Evolutionary conservation across 2,888 invertebrate species (phyloP).

Genomic region (Thysanoteuthis rhombus): DNA sequence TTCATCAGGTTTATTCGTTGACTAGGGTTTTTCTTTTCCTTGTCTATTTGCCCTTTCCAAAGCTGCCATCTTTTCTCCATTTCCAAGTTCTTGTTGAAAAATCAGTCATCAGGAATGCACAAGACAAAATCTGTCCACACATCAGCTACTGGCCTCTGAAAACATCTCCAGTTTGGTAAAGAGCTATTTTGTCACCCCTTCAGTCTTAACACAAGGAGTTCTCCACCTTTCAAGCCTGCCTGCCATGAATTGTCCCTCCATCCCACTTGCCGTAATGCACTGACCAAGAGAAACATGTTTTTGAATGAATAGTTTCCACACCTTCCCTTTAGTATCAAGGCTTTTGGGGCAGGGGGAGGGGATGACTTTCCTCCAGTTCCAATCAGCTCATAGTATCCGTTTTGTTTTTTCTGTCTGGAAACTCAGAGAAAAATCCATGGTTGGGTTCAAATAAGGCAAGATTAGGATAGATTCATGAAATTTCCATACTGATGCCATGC

Average conservation of each 20-base stretch:
- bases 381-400: background rate
- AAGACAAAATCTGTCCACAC: too few species aligned
- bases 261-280: background rate
- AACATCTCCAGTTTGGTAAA: too few species aligned
- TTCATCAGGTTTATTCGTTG: too few species aligned
- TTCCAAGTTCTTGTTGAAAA: too few species aligned
- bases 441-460: background rate
- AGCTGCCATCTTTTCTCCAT: too few species aligned
- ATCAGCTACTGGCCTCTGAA: too few species aligned
- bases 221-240: background rate
- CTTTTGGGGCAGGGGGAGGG: background rate
- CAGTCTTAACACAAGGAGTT: background rate
- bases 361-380: background rate
- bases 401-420: background rate
- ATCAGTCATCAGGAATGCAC: too few species aligned
- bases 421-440: background rate
- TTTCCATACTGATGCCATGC: background rate
- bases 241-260: background rate
- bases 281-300: background rate
- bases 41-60: too few species aligned
- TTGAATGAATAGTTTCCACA: background rate
- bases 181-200: background rate
- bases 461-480: background rate
- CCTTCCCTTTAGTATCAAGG: background rate
- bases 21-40: background rate